Evolutionary conservation across 2,113 vertebrate genomes (phyloP), one percentile per base, ranked within the genome.

Genomic region (Chamaea fasciata): DNA sequence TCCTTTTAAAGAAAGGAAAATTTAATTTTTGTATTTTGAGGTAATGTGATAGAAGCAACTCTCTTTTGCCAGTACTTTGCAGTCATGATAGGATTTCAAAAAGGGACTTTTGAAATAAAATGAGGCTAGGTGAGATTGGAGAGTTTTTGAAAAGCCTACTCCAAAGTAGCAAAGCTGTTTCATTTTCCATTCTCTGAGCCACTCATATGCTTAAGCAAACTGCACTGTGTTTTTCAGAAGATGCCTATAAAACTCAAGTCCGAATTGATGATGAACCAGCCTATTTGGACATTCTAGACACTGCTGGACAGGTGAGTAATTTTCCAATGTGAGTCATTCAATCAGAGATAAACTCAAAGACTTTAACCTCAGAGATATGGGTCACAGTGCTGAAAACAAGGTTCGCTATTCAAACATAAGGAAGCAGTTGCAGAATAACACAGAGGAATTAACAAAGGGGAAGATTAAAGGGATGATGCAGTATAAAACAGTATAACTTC

Each of bases 161-260:
- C 14, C 7, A 68, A 76, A 16, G 6, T 21, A 50, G 11, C 4
- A 62, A 76, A 73, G 5, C 9, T 35, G 13, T 33, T 74, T 60
- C 1, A 22, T 92, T 84, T 91, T 84, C 42, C 12, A 20, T 52
- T 90, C 19, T 37, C 28, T 33, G 30, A 84, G 39, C 5, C n/a
- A 30, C 8, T 56, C 8, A 8, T 53, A n/a, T 74, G 7, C 41
- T 92, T 88, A 94, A 59, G 13, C 4, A 2, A 49, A 55, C 68
- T 90, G 35, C 27, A 41, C 35, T 94, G 3, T 94, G 44, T 96
- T 95, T 97, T 97, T 89, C 96, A 98, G 98, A 98, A 95, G 98
- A 98, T 95, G 98, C 98, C 53, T 98, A 98, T 91, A 98, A 98
- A 95, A 98, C 98, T 56, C 97, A 98, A 92, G 97, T 98, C 26